Base-by-base conservation (phyloP, 2,113 vertebrate genomes). In the Leiothrix lutea region DNA sequence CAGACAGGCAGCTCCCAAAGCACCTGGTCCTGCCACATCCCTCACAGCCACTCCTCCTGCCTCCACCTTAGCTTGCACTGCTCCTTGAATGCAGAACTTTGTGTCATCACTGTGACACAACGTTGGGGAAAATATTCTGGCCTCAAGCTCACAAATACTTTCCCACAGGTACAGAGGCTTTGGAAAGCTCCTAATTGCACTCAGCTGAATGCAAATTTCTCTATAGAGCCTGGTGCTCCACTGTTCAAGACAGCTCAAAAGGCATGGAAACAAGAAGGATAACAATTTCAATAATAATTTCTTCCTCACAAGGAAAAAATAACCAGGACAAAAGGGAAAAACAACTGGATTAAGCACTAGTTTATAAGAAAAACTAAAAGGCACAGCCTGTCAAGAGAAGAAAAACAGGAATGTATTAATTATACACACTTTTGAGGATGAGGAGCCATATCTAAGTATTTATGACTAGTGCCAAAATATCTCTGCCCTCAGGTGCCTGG, bases 351-450 rank as follows among this genome's bases (percentile, higher is more conserved):
- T 90, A 73, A 80, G 40, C 16, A 70, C 21, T 73, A 69, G 20
- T 8, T 92, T 66, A 21, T 20, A 57, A 29, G n/a, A 84, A 94
- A 90, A 82, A 57, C 8, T 22, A 86, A 65, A 92, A 92, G 53
- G 12, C 51, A 80, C 14, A 72, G 40, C 28, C 45, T 69, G 28
- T 48, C 5, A 1, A 77, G 24, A 75, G 35, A 77, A 72, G 50
- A 65, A 90, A 92, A 84, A 31, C 0, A 62, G 22, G 73, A 56
- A 40, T 38, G 9, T 25, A 70, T 80, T 90, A 80, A 79, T 40
- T 26, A 60, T 9, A 31, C 14, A 26, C 5, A 44, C 44, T 89
- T 78, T 31, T 69, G 29, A 71, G 56, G 51, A 70, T 40, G 47
- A 84, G 56, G 18, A 88, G 18, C 9, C 44, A 57, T 42, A 36